These are phyloP conservation scores for Spisula subtruncata DNA, from an alignment of 2,888 invertebrate species.

Conservation along the genomic window DNA sequence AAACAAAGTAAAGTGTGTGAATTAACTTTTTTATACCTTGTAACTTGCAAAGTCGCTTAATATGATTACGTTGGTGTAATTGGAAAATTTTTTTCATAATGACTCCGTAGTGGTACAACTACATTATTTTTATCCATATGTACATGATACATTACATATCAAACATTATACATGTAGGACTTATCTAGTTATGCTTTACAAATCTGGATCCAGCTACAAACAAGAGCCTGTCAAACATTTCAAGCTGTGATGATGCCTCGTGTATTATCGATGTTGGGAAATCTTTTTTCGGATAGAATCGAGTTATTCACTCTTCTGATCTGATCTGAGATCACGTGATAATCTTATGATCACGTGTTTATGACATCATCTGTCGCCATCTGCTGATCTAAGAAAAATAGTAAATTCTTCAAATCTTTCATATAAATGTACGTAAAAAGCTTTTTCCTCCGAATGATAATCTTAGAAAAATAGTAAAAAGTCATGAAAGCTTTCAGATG, in stretches of 20 bases:
- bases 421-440: neutral
- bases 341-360: slow-evolving; percentile 1
- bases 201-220: neutral
- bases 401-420: slow-evolving; percentile 10
- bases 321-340: neutral
- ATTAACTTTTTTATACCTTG: no score
- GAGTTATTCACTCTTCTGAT: neutral
- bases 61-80: no score
- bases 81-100: no score
- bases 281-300: neutral
- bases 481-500: neutral
- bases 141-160: no score
- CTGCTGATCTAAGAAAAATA: slow-evolving; percentile 19
- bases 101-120: no score
- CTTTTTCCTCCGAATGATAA: neutral
- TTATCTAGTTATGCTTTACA: neutral
- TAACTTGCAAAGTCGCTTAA: no score
- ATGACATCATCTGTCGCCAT: slow-evolving; percentile 7
- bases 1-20: no score
- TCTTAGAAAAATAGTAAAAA: neutral
- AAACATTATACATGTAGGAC: neutral
- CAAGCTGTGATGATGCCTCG: neutral
- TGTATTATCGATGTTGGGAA: neutral
- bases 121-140: no score
- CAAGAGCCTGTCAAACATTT: neutral